A percentile compares a stretch with the other conserved stretches of the same genome.
phyloP scores from a whole-genome alignment of 1,140 invertebrate genomes.

The Tetramorium simillimum region DNA sequence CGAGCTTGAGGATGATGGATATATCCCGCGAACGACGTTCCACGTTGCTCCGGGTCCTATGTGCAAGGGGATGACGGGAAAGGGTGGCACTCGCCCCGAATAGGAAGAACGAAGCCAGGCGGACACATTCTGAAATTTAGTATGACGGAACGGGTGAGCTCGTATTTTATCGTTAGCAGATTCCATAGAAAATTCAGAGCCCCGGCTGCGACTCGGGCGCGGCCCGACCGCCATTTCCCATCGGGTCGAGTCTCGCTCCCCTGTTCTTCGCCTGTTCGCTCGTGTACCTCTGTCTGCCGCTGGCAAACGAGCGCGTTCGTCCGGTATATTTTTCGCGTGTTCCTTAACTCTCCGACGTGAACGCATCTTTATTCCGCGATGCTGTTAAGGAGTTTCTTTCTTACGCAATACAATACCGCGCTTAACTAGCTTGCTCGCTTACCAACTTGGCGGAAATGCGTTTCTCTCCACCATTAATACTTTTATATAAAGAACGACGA shows the following conservation, averaged over 20 bases:
- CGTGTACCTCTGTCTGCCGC: not conserved
- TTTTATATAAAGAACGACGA: not conserved
- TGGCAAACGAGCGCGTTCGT: slow-evolving; percentile 29
- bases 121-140: slow-evolving; percentile 62
- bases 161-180: slow-evolving; percentile 67
- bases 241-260: not conserved
- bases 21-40: slow-evolving; percentile 21
- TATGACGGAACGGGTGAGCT: slow-evolving; percentile 28
- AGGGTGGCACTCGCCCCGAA: slow-evolving; percentile 28
- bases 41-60: not conserved
- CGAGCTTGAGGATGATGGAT: slow-evolving; percentile 39
- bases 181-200: slow-evolving; percentile 61
- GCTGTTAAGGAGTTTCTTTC: not conserved
- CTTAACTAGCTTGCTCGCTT: not conserved
- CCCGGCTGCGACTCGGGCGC: slow-evolving; percentile 39
- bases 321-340: slow-evolving; percentile 35
- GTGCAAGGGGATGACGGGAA: not conserved
- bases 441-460: not conserved
- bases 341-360: slow-evolving; percentile 5
- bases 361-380: not conserved
- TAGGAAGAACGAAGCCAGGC: slow-evolving; percentile 20
- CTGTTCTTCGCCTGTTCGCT: not conserved
- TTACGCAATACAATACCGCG: not conserved
- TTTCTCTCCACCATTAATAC: not conserved
- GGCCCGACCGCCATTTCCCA: slow-evolving; percentile 44